Conservation (phyloP, 2,113 vertebrate genomes). For the human (Homo sapiens) region DNA sequence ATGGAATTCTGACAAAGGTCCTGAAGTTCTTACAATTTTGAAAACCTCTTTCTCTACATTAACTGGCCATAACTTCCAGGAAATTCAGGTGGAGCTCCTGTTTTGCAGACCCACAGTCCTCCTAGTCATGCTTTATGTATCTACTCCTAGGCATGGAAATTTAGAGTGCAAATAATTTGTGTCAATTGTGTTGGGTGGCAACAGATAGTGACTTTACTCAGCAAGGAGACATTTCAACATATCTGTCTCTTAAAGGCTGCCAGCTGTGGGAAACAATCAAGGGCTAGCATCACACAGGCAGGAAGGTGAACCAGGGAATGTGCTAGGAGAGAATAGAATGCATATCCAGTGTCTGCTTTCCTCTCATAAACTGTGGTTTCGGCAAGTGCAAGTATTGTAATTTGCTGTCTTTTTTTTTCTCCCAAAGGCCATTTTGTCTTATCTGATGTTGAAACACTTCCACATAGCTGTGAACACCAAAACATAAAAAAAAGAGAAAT, state of each 20-base stretch:
- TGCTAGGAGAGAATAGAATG: constrained; percentile 81
- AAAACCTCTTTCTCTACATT: neutral
- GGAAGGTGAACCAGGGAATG: constrained; percentile 79
- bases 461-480: constrained; percentile 77
- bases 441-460: constrained; percentile 85
- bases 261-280: constrained; percentile 77
- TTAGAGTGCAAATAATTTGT: constrained; percentile 73
- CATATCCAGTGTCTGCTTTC: constrained; percentile 73
- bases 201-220: constrained; percentile 80
- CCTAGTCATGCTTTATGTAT: neutral
- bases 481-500: constrained; percentile 76
- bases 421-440: constrained; percentile 81
- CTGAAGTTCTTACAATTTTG: constrained; percentile 37
- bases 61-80: neutral
- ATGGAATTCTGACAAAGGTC: constrained; percentile 30
- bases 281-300: constrained; percentile 73
- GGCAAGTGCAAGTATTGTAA: constrained; percentile 73
- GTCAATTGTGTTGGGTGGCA: constrained; percentile 78
- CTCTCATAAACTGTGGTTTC: constrained; percentile 75
- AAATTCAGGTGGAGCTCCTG: neutral
- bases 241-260: constrained; percentile 78
- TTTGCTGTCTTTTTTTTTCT: constrained; percentile 69
- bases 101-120: neutral
- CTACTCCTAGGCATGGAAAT: constrained; percentile 29
- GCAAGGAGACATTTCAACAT: constrained; percentile 76